Evolutionary conservation across 2,888 invertebrate genomes (phyloP).

Genomic region (Cyclophora albipunctata): DNA sequence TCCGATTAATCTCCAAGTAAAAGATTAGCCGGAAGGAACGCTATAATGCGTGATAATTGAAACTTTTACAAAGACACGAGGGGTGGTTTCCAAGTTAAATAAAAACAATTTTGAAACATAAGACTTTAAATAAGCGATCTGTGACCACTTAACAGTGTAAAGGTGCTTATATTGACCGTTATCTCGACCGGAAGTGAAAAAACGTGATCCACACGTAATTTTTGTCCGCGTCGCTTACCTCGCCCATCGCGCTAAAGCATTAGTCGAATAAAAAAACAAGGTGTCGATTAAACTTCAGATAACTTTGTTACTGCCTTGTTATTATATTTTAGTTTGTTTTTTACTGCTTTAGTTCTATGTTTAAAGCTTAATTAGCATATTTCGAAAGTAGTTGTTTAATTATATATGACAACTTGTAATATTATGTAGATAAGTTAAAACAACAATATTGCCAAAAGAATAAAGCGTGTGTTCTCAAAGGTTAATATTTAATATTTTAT

Average conservation of each 20-base stretch:
- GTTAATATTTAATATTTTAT: too few species aligned
- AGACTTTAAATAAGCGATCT: conserved; percentile 49
- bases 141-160: conserved; percentile 57
- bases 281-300: conserved; percentile 64
- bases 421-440: conserved; percentile 6
- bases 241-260: conserved; percentile 45
- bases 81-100: conserved; percentile 32
- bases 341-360: conserved; percentile 33
- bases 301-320: conserved; percentile 53
- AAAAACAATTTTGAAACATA: conserved; percentile 40
- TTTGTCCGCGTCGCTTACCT: conserved; percentile 43
- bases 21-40: conserved; percentile 52
- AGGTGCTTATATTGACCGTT: conserved; percentile 63
- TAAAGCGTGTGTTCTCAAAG: too few species aligned
- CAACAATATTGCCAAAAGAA: background rate
- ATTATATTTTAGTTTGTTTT: conserved; percentile 56
- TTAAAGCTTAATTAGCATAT: conserved; percentile 29
- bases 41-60: conserved; percentile 61
- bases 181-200: conserved; percentile 65
- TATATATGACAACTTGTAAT: conserved; percentile 10
- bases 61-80: conserved; percentile 36
- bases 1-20: conserved; percentile 46
- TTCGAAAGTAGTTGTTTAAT: conserved; percentile 21
- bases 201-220: conserved; percentile 60
- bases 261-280: conserved; percentile 58